Base-by-base conservation (phyloP, 2,113 vertebrate genomes). In the Suncus etruscus region DNA sequence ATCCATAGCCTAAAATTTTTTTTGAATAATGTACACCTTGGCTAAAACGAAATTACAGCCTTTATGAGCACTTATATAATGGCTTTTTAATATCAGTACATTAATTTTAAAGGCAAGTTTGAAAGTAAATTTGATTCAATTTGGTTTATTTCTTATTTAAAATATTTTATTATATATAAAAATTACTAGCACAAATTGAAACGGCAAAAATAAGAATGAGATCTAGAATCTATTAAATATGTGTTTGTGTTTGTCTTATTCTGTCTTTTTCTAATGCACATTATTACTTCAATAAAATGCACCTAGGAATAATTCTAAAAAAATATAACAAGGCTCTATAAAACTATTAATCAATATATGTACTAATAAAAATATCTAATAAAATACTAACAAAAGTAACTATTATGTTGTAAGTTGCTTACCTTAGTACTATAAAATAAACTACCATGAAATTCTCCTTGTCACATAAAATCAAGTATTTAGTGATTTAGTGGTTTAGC, bases 121-220 rank as follows among this genome's bases (percentile, higher is more conserved):
- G 27, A 27, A 66, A 66, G 27, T 66, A 39, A 66, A 87, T 90
- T 50, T 32, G 2, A 14, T 70, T 31, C 8, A 72, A 77, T 74
- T 88, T 84, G 51, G 11, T 48, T 27, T 63, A 25, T 85, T 92
- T 84, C 27, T 20, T 69, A 76, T 27, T 25, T 78, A 22, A 77
- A 89, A 81, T 48, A 22, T 72, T 73, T 91, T 89, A 15, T 84
- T 24, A 84, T 25, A 83, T 77, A 70, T 70, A 47, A 80, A 91
- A 90, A 66, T 32, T 54, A 14, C 48, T 54, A 69, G 79, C 32
- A 83, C 78, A 84, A 87, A 82, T 81, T 10, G 11, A 84, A 80
- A 81, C 83, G 68, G 18, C 11, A 20, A 83, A 68, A 39, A 65
- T 47, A 31, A 16, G 45, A 85, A 70, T 65, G 79, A 78, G 7